A percentile compares a stretch with the other conserved stretches of the same genome.
phyloP scores from a whole-genome alignment of 1,140 invertebrate species.

The Drosophila grimshawi region DNA sequence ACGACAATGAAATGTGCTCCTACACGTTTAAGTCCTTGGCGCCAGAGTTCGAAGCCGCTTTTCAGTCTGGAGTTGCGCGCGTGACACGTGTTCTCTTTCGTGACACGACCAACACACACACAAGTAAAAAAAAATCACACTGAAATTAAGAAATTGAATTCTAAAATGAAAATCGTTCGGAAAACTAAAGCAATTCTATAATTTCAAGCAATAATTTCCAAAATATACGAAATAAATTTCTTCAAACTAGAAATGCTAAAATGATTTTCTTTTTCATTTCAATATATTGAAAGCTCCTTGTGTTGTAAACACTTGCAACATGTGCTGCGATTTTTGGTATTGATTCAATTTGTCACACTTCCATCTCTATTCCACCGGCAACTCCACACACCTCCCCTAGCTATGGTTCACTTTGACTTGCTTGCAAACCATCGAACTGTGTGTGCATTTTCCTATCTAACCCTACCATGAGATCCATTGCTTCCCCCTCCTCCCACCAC shows the following conservation, averaged over 20 bases:
- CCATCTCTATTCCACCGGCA: background rate
- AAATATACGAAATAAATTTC: no score
- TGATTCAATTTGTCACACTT: background rate
- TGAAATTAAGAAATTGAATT: no score
- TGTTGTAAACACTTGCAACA: no score
- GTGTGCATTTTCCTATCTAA: background rate
- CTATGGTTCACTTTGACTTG: background rate
- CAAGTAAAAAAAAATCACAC: no score
- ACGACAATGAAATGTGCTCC: conserved; percentile 42
- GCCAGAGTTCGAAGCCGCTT: background rate
- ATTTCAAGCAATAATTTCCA: no score
- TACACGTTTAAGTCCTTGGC: background rate
- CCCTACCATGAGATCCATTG: background rate
- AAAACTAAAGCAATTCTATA: no score
- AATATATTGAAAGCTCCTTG: no score
- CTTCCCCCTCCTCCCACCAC: background rate
- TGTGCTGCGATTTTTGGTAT: no score
- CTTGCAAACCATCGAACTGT: conserved; percentile 18
- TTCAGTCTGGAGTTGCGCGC: background rate
- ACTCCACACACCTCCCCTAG: background rate
- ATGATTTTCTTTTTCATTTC: no score
- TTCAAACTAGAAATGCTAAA: no score
- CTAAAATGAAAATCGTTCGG: no score
- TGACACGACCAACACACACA: background rate
- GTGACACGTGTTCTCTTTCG: background rate